phyloP scores from a whole-genome alignment of 2,888 invertebrate species.

The Eupelmus urozonus region DNA sequence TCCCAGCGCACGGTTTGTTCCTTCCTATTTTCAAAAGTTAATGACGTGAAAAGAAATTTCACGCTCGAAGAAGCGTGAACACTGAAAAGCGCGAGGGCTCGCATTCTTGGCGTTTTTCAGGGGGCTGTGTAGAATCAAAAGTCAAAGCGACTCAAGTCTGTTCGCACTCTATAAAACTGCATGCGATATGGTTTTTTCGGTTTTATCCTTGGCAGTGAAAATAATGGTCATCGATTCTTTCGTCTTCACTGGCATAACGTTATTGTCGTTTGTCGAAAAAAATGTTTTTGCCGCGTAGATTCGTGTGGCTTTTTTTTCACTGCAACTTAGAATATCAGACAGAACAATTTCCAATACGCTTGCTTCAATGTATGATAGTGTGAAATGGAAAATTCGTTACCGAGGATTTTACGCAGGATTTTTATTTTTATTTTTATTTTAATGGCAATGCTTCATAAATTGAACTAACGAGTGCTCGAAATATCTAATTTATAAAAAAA shows the following conservation, averaged over 20 bases:
- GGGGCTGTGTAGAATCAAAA: conserved; percentile 7
- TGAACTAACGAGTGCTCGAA: not conserved
- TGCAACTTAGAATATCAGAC: conserved; percentile 18
- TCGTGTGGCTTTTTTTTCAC: conserved; percentile 39
- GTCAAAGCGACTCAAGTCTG: conserved; percentile 12
- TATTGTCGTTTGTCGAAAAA: not conserved
- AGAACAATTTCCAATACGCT: conserved; percentile 21
- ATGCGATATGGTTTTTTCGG: conserved; percentile 35
- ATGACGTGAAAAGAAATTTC: conserved; percentile 23
- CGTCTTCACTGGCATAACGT: too few relatives aligned
- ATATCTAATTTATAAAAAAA: not conserved
- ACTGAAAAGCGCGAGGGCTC: conserved; percentile 18
- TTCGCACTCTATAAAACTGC: conserved; percentile 31
- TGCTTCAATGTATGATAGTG: conserved; percentile 30
- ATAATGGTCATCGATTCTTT: conserved; percentile 14
- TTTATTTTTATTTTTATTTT: conserved; percentile 1
- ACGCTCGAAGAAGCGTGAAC: conserved; percentile 7
- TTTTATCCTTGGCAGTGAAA: conserved; percentile 10
- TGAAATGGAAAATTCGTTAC: conserved; percentile 13
- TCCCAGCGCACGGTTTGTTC: not conserved
- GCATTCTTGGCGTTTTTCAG: conserved; percentile 29
- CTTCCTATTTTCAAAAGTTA: conserved; percentile 9
- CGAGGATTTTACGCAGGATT: conserved; percentile 6
- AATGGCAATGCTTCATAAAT: conserved; percentile 15
- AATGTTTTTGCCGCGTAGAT: conserved; percentile 7